phyloP scores from a whole-genome alignment of 2,888 invertebrate genomes.

The Hyposoter didymator region DNA sequence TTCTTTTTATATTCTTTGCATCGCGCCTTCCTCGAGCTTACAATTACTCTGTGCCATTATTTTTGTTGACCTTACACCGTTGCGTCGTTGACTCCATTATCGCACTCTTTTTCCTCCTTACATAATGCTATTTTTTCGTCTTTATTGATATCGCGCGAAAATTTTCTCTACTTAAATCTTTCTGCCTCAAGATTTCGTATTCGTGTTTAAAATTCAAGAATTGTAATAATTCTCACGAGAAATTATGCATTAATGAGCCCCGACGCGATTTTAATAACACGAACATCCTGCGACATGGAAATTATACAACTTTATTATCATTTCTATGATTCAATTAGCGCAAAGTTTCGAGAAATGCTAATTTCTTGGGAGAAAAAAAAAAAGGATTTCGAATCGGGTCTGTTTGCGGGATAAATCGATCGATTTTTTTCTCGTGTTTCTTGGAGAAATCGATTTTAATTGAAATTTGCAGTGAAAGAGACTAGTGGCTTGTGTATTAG shows the following conservation, averaged over 20 bases:
- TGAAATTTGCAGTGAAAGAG: background rate
- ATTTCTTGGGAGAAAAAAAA: background rate
- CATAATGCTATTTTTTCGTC: background rate
- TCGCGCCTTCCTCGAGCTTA: background rate
- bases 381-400: background rate
- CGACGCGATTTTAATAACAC: background rate
- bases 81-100: background rate
- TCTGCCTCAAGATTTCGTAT: background rate
- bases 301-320: background rate
- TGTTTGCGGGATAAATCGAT: background rate
- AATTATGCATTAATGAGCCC: background rate
- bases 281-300: background rate
- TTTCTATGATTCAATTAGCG: background rate
- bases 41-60: background rate
- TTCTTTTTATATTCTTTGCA: background rate
- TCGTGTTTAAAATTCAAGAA: background rate
- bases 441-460: constrained; percentile 20
- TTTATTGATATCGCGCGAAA: background rate
- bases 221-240: background rate
- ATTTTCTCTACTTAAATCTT: background rate
- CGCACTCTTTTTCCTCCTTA: background rate
- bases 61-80: background rate
- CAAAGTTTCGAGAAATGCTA: background rate
- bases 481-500: constrained; percentile 32
- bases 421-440: background rate